phyloP scores from a whole-genome alignment of 2,113 vertebrate genomes.

The Hystrix brachyura region DNA sequence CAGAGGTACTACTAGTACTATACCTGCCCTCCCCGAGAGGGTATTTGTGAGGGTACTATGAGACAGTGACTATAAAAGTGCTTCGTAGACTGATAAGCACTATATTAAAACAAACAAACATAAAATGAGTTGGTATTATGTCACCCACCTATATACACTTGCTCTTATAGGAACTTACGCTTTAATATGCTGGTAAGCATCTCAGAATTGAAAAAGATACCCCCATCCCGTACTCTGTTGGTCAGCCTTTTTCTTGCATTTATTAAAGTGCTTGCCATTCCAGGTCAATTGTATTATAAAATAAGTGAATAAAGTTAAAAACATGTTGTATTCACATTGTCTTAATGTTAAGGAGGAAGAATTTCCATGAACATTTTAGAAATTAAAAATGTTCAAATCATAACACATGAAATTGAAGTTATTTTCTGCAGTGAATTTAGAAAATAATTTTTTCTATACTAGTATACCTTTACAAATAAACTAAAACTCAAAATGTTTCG shows the following conservation, averaged over 20 bases:
- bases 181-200: constrained; percentile 21
- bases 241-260: not conserved
- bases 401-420: constrained; percentile 48
- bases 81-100: not conserved
- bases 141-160: not conserved
- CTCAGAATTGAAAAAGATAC: not conserved
- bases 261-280: not conserved
- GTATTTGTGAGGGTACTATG: not conserved
- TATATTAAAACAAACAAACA: not conserved
- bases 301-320: constrained; percentile 8
- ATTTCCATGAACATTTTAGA: not conserved
- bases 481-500: constrained; percentile 64
- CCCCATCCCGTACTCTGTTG: not conserved
- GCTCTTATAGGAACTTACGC: not conserved
- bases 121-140: not conserved
- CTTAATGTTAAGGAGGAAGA: not conserved
- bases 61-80: not conserved
- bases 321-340: not conserved
- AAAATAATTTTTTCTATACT: constrained; percentile 3
- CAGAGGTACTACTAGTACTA: not conserved
- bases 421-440: constrained; percentile 7
- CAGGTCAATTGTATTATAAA: constrained; percentile 15
- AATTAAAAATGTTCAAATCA: constrained; percentile 31
- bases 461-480: constrained; percentile 46
- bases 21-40: not conserved